Conservation (phyloP, 1,140 invertebrate species). For the Bombus terrestris region DNA sequence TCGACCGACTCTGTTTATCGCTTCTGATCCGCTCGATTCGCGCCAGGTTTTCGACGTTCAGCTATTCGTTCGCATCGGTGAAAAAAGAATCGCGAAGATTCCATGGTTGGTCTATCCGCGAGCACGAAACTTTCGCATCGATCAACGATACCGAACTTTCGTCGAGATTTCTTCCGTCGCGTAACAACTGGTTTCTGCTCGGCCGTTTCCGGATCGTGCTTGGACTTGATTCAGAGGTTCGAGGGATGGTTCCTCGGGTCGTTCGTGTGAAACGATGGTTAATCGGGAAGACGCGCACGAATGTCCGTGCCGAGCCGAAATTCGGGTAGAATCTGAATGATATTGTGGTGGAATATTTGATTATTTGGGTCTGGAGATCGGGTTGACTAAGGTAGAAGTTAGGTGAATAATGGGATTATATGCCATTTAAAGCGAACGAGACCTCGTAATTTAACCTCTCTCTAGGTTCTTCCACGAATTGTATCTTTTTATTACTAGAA, state of each 20-base stretch:
- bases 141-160: constrained; percentile 10
- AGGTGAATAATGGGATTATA: background rate
- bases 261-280: background rate
- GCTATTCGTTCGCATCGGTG: background rate
- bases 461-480: background rate
- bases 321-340: background rate
- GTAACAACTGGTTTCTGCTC: background rate
- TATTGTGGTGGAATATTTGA: background rate
- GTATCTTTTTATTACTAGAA: background rate
- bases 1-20: background rate
- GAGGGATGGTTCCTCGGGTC: too few relatives aligned
- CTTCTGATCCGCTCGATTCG: background rate
- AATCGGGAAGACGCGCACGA: background rate
- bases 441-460: background rate
- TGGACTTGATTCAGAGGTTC: background rate
- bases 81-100: background rate
- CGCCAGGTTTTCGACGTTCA: background rate
- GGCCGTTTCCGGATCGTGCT: background rate
- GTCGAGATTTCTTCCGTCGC: constrained; percentile 6
- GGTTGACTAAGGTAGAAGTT: background rate
- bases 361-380: background rate
- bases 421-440: background rate
- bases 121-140: constrained; percentile 15
- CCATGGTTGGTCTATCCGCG: background rate
- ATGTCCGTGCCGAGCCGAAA: background rate